Percentiles rank a stretch among this genome's conserved stretches.
Evolutionary conservation across 2,797 vertebrate genomes (phyloP).

Genomic region (Myripristis jacobus): DNA sequence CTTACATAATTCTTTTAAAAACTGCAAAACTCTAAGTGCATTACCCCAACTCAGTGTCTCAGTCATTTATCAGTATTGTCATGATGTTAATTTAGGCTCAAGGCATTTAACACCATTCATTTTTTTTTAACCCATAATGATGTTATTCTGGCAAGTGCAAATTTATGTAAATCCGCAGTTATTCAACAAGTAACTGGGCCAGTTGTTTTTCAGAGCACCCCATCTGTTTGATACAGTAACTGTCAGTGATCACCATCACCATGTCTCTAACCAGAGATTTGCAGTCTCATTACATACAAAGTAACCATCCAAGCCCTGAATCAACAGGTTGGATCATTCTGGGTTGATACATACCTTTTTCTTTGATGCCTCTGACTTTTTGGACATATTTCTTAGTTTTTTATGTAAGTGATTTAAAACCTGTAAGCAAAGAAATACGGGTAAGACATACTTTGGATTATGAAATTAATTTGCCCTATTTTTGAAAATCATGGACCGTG

Average conservation of each 20-base stretch:
- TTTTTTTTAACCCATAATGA: too few relatives aligned
- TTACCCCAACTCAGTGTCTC: too few relatives aligned
- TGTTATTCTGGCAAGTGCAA: neutral
- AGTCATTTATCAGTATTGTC: too few relatives aligned
- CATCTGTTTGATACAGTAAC: neutral
- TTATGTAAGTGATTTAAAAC: conserved; percentile 97
- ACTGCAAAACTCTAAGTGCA: too few relatives aligned
- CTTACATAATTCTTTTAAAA: too few relatives aligned
- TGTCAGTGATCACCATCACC: neutral
- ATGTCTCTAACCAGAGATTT: neutral
- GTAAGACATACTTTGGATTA: neutral
- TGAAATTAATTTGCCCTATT: neutral
- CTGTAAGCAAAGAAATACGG: conserved; percentile 78
- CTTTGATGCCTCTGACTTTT: conserved; percentile 98
- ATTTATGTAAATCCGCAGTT: neutral
- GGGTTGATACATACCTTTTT: conserved; percentile 89
- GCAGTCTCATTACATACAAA: neutral
- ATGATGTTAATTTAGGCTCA: too few relatives aligned
- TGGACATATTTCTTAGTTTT: conserved; percentile 96
- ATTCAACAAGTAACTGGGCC: neutral
- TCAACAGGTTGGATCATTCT: neutral
- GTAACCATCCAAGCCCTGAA: neutral
- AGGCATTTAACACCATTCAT: too few relatives aligned
- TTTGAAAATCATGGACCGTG: neutral
- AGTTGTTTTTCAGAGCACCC: too few relatives aligned